Base-by-base conservation (phyloP, 2,113 vertebrate species). In the Silurus glanis region DNA sequence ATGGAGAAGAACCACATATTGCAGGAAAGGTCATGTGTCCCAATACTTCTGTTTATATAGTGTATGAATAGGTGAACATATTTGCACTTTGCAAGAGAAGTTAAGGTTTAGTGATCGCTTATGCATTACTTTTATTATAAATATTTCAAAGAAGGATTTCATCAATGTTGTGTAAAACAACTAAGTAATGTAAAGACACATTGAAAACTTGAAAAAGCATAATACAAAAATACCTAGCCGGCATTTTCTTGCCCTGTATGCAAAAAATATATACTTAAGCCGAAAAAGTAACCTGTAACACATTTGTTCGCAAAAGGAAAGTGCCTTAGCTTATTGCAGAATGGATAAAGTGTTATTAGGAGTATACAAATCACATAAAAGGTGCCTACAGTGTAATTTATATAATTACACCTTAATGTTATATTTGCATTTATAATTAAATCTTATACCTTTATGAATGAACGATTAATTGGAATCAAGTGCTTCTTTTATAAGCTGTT, bases 301-400 rank as follows among this genome's bases (percentile, higher is more conserved):
- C 7, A 9, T 62, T 28, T 75, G 47, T 61, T 71, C 8, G 8
- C 16, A 61, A 75, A 75, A 79, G 9, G 79, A 19, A 13, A 6
- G 28, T 80, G 84, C 76, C 62, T 80, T 86, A 64, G 49, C 16
- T 85, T 79, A n/a, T 85, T 45, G 2, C 28, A 49, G 55, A 37
- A 71, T 23, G 53, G 49, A 79, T 58, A 0, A 37, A 56, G 0
- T 25, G 25, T 75, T 10, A 78, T 55, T 64, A 53, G 25, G n/a
- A 37, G 23, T 66, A 58, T 80, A 53, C 49, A 37, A 37, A 67
- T 67, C 25, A n/a, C 28, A 59, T 72, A 72, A 64, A 47, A 13
- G 21, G 85, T 86, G 78, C 55, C 55, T 86, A 47, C 69, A 69
- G 64, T 69, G 56, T 59, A 53, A 13, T 45, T 47, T 69, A 17